Conservation (phyloP, 2,888 invertebrate genomes). For the Synanthedon vespiformis region DNA sequence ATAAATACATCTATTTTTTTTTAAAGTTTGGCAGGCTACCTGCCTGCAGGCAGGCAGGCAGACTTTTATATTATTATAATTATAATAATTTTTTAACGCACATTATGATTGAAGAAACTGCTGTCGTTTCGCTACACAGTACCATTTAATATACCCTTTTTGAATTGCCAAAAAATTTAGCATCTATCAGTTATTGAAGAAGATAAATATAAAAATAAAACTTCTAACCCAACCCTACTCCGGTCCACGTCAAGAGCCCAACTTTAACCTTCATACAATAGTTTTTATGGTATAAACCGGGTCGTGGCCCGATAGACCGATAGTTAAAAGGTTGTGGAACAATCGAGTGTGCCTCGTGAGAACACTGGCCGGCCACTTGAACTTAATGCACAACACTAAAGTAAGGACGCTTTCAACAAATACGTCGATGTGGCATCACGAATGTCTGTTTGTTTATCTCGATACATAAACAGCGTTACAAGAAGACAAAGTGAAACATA, state of each 20-base stretch:
- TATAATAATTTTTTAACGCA: no score
- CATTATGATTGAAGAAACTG: no score
- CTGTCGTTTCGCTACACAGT: no score
- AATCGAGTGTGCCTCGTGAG: conserved; percentile 57
- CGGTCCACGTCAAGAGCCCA: not conserved
- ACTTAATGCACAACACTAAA: conserved; percentile 27
- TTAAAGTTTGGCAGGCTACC: no score
- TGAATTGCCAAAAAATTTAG: no score
- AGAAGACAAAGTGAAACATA: not conserved
- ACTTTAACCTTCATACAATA: conserved; percentile 17
- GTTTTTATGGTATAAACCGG: conserved; percentile 19
- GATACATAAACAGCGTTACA: not conserved
- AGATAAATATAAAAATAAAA: no score
- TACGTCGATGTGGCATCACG: conserved; percentile 25
- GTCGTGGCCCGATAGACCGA: conserved; percentile 57
- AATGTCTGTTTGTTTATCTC: conserved; percentile 15
- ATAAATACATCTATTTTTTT: no score
- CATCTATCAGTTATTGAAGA: no score
- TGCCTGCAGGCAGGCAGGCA: no score
- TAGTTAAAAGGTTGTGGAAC: conserved; percentile 51
- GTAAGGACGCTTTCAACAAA: conserved; percentile 10
- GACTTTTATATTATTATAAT: no score
- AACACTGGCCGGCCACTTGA: conserved; percentile 36
- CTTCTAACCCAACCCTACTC: not conserved
- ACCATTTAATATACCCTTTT: no score